Evolutionary conservation across 2,888 invertebrate genomes (phyloP).

Genomic region (Gymnoscelis rufifasciata): DNA sequence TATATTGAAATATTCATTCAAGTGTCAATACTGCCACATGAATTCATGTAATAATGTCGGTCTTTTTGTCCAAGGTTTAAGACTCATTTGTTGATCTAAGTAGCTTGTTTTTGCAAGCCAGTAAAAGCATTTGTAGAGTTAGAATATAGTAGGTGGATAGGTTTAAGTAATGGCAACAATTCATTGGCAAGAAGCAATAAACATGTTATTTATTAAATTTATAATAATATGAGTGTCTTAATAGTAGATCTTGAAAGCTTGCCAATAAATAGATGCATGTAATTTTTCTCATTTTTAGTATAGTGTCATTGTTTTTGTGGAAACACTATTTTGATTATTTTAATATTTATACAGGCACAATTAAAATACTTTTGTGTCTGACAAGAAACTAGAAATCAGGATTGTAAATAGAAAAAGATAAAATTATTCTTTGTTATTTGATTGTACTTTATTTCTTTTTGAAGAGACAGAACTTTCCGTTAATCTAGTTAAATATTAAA

Average conservation of each 20-base stretch:
- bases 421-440: slow-evolving; percentile 65
- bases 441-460: slow-evolving; percentile 69
- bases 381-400: slow-evolving; percentile 24
- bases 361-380: slow-evolving; percentile 7
- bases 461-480: slow-evolving; percentile 60
- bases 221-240: slow-evolving; percentile 2
- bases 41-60: neutral
- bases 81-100: slow-evolving; percentile 38
- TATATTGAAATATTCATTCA: too few species aligned
- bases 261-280: slow-evolving; percentile 13
- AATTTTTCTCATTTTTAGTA: slow-evolving; percentile 47
- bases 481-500: slow-evolving; percentile 64
- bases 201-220: slow-evolving; percentile 22
- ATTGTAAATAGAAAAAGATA: slow-evolving; percentile 63
- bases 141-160: slow-evolving; percentile 62
- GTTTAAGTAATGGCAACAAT: slow-evolving; percentile 32
- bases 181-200: slow-evolving; percentile 27
- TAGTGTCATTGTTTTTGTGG: slow-evolving; percentile 45
- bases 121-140: slow-evolving; percentile 76
- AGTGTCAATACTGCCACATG: slow-evolving; percentile 3
- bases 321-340: slow-evolving; percentile 41
- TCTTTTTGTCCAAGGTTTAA: slow-evolving; percentile 24
- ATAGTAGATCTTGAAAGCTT: slow-evolving; percentile 8
- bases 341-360: slow-evolving; percentile 11
- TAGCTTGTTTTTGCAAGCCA: slow-evolving; percentile 76